Base-by-base conservation (phyloP, 2,797 vertebrate genomes). In the Spheniscus humboldti region DNA sequence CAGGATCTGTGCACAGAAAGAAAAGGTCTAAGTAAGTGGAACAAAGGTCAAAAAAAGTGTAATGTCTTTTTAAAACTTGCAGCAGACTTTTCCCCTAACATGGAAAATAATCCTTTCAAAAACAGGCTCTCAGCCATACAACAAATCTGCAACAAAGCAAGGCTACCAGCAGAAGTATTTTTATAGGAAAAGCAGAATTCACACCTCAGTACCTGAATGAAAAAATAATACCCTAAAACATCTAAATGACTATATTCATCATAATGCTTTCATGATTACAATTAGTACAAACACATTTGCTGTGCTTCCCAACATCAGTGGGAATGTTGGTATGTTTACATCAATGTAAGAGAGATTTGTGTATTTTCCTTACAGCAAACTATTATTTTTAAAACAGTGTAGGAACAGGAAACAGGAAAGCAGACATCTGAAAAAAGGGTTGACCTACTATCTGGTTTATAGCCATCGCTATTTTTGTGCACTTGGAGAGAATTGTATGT, bases 321-420 rank as follows among this genome's bases (percentile, higher is more conserved):
- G 57, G 35, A 95, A 96, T 50, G 83, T 82, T 83, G 74, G 45
- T 93, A 80, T 52, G 35, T 74, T 90, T 94, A 74, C 39, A 86
- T 67, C 37, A 75, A 33, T 4, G 16, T 80, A 92, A 86, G 41
- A 73, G 55, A 92, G 86, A 53, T 73, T 88, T 87, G n/a, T 92
- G 22, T 68, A 55, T 96, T 47, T 96, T 87, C 28, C 74, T 81
- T 56, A n/a, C 24, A 84, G 33, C 48, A 91, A 96, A 74, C 30
- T 43, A 72, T 74, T 92, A 86, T 90, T 96, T 96, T 86, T 80
- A 92, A 92, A 95, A 97, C 37, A 62, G 28, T 16, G 66, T 62
- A 95, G 50, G 47, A 71, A 69, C 18, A 89, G 52, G 64, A 83
- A 90, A 83, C 62, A 75, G 67, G 79, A 95, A 92, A 90, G 59